Conservation (phyloP, 2,888 invertebrate species). For the Leptinotarsa juncta region DNA sequence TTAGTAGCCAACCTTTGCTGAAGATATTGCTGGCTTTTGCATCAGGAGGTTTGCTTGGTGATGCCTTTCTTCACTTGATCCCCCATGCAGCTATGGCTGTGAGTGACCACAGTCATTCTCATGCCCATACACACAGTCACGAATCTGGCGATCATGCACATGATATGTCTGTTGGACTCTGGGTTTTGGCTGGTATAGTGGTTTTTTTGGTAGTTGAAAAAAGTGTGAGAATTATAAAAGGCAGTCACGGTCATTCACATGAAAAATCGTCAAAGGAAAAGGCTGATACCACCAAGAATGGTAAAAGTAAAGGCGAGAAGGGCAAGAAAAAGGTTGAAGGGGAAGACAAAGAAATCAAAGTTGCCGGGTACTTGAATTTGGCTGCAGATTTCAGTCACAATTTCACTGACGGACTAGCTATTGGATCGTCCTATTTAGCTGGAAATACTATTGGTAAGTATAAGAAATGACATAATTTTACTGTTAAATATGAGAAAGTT, state of each 20-base stretch:
- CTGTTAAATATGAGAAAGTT: not conserved
- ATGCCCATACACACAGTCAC: constrained; percentile 68
- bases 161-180: constrained; percentile 88
- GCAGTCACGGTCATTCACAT: constrained; percentile 82
- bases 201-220: constrained; percentile 95
- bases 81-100: constrained; percentile 89
- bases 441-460: constrained; percentile 82
- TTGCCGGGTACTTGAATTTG: constrained; percentile 94
- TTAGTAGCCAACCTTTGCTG: constrained; percentile 85
- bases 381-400: constrained; percentile 99
- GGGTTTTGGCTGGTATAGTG: constrained; percentile 94
- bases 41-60: constrained; percentile 95
- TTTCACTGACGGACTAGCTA: constrained; percentile 98
- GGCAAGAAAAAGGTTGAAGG: not conserved
- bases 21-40: constrained; percentile 94
- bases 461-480: not conserved
- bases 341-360: constrained; percentile 70
- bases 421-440: constrained; percentile 96
- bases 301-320: not conserved
- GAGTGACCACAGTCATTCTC: constrained; percentile 55
- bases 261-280: constrained; percentile 24
- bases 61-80: constrained; percentile 98
- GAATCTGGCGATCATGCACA: constrained; percentile 71
- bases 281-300: not conserved
- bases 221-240: constrained; percentile 86